Base-by-base conservation (phyloP, 2,797 vertebrate species). In the Coendou prehensilis region DNA sequence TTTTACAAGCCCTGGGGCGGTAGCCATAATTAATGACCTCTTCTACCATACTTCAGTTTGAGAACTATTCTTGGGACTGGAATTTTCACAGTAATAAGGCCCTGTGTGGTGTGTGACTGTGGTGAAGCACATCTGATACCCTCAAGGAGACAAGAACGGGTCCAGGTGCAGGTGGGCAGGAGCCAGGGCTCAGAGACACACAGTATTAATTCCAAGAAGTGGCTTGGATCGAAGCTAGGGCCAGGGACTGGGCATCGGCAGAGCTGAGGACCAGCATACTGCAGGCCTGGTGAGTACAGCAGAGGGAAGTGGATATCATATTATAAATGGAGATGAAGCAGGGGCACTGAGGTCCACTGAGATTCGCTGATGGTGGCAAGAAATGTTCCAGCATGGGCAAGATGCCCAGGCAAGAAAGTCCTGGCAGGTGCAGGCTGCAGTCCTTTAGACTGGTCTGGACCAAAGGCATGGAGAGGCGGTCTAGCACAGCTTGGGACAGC, bases 1-100 rank as follows among this genome's bases (percentile, higher is more conserved):
- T 93, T 93, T 85, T 69, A 79, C 41, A 89, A 86, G 28, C 67
- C 75, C 71, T 56, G 30, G 47, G 59, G 50, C 75, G 86, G 33
- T 41, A 93, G 47, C 14, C 47, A 64, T 63, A 86, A 81, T 86
- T 88, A 93, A 88, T 76, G 63, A 45, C 22, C 13, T 88, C 6
- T 3, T 64, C 59, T 78, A 41, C 91, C 56, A 82, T 2, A 47
- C 47, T 82, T 76, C 63, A 45, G 14, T 57, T 33, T 76, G 47
- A 87, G 23, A 57, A 88, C 45, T 56, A 69, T 76, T 69, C 57
- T 87, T 9, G 15, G 37, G 30, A 45, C 73, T 57, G 52, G 37
- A 30, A 69, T 78, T 81, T 89, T 93, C 75, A 22, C 13, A 41
- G 50, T 57, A 22, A 22, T 9, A 26, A n/a, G 3, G 18, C 3